phyloP scores from a whole-genome alignment of 2,888 invertebrate species.

The Caenorhabditis sp. region DNA sequence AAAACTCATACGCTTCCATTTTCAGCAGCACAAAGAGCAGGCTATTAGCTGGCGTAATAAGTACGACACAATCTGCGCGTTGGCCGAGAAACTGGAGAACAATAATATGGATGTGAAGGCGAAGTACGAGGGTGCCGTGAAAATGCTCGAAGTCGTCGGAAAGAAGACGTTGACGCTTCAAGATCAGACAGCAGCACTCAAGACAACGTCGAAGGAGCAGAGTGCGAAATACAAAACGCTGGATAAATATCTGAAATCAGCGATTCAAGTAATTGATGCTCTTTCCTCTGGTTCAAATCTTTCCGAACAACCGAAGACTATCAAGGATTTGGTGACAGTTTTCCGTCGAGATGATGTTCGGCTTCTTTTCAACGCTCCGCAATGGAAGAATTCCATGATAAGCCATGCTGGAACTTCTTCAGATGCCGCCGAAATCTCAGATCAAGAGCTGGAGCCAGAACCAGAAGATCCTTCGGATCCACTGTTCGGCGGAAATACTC shows the following conservation, averaged over 20 bases:
- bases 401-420: too few relatives aligned
- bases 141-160: slow-evolving; percentile 1
- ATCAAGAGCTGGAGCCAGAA: neutral
- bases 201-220: neutral
- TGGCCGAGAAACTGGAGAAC: slow-evolving; percentile 25
- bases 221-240: slow-evolving; percentile 5
- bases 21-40: slow-evolving; percentile 30
- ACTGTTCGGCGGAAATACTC: neutral
- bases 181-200: slow-evolving; percentile 7
- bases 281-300: slow-evolving; percentile 28
- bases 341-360: slow-evolving; percentile 50
- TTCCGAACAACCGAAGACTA: neutral
- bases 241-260: slow-evolving; percentile 39
- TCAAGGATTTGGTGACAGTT: slow-evolving; percentile 17
- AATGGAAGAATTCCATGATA: slow-evolving; percentile 20
- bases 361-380: slow-evolving; percentile 23
- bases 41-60: slow-evolving; percentile 41
- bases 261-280: slow-evolving; percentile 38
- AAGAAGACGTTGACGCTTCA: slow-evolving; percentile 18
- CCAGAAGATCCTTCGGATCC: neutral
- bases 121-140: slow-evolving; percentile 23
- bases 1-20: neutral
- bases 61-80: slow-evolving; percentile 29
- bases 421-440: too few relatives aligned
- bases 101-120: slow-evolving; percentile 28